Conservation (phyloP, 30 jellyfish, hydroid and myxozoan genomes). For the Clytia hemisphaerica region DNA sequence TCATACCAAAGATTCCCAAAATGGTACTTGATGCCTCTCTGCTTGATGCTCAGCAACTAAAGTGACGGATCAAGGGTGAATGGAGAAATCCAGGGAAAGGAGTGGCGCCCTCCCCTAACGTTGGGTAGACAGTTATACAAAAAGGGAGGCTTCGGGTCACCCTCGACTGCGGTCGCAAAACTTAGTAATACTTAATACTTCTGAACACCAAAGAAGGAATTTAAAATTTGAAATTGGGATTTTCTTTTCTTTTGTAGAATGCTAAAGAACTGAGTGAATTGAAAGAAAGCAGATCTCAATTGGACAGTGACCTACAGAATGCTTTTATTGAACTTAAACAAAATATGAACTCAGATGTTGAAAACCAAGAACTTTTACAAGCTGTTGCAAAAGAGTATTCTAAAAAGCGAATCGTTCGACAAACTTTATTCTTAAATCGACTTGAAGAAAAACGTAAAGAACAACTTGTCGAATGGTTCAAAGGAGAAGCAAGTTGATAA, state of each 20-base stretch:
- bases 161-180: not conserved
- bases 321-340: not conserved
- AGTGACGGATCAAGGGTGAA: too few species aligned
- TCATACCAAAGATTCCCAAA: too few species aligned
- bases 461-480: too few species aligned
- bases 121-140: too few species aligned
- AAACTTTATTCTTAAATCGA: not conserved
- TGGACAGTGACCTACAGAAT: constrained; percentile 4
- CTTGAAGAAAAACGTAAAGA: constrained; percentile 4
- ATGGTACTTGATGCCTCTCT: too few species aligned
- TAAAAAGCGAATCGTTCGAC: not conserved
- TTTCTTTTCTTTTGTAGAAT: not conserved
- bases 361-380: not conserved
- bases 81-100: too few species aligned
- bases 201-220: too few species aligned
- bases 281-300: constrained; percentile 6
- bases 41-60: too few species aligned
- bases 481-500: too few species aligned
- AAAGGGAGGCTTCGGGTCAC: not conserved
- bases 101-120: too few species aligned
- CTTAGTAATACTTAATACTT: too few species aligned
- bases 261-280: constrained; percentile 2
- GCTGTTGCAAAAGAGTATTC: not conserved
- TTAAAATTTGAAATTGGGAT: too few species aligned
- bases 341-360: not conserved